Base-by-base conservation (phyloP, 1,140 invertebrate genomes). In the Anastrepha obliqua region DNA sequence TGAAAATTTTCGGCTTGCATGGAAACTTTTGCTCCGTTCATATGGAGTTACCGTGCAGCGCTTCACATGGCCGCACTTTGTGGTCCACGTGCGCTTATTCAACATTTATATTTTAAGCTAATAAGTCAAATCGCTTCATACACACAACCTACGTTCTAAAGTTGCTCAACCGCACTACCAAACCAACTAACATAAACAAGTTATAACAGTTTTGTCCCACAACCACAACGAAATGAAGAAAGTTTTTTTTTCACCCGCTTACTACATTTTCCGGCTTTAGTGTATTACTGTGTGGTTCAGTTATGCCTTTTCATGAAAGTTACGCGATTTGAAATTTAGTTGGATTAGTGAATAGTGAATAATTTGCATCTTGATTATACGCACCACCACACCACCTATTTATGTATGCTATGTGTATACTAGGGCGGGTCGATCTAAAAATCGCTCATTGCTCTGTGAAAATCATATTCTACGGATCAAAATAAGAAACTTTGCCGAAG, bases 91-190 rank as follows among this genome's bases (percentile, higher is more conserved):
- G 20, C 44, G 17, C 42, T 81, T 20, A 42, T n/a, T 81, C 47
- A 81, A 20, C 47, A n/a, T 81, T 81, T 81, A 81, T 55, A 81
- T 81, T 55, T 29, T n/a, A 29, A 8, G 47, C 47, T 81, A 81
- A 81, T 81, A 81, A 81, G 74, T 81, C 74, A 81, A 81, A 81
- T 29, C 47, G 74, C 51, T 44, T 55, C 74, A 81, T 81, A 55
- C 7, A 42, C n/a, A 55, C 42, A 81, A 55, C 74, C 74, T 17
- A 74, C 11, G 55, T 3, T 58, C 17, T 81, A 51, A 81, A 81
- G 74, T 81, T 81, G 44, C 29, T 55, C 47, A 20, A 81, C 74
- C 74, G 74, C 74, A 81, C 20, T 11, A 47, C 15, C 9, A 74
- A 81, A 7, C 15, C n/a, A 81, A 81, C 70, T 55, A 20, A 55